Conservation (phyloP, 2,888 invertebrate species). For the Lutraria lutraria region DNA sequence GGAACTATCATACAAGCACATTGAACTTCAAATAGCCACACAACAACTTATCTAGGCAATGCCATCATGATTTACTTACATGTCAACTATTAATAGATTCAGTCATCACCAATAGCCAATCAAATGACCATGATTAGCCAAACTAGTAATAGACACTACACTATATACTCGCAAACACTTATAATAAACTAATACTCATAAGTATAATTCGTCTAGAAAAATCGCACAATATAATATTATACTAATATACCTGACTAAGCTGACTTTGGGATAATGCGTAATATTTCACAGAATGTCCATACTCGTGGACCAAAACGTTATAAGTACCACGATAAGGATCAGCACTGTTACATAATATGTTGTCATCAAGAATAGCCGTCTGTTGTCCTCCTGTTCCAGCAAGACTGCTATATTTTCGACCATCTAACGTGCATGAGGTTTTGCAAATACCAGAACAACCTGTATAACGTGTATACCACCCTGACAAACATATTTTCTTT, state of each 20-base stretch:
- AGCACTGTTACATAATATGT: slow-evolving; percentile 72
- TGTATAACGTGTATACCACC: slow-evolving; percentile 18
- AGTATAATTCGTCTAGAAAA: too few relatives aligned
- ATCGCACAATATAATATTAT: too few relatives aligned
- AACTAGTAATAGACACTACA: too few relatives aligned
- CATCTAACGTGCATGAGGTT: slow-evolving; percentile 78
- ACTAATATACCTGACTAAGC: slow-evolving; percentile 28
- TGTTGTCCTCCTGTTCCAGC: slow-evolving; percentile 75
- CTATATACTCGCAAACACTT: too few relatives aligned
- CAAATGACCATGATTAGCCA: too few relatives aligned
- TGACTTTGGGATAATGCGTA: slow-evolving; percentile 42
- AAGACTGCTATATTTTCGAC: slow-evolving; percentile 73
- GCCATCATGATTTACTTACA: too few relatives aligned
- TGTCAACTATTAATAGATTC: too few relatives aligned
- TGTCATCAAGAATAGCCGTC: slow-evolving; percentile 73
- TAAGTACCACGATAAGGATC: slow-evolving; percentile 73
- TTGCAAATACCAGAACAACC: slow-evolving; percentile 74
- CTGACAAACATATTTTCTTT: slow-evolving; percentile 47
- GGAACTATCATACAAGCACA: too few relatives aligned
- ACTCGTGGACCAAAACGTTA: slow-evolving; percentile 77
- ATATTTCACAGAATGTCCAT: slow-evolving; percentile 70
- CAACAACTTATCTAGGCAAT: too few relatives aligned
- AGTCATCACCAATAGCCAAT: too few relatives aligned
- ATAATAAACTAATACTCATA: too few relatives aligned
- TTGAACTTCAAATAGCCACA: too few relatives aligned